Conservation (phyloP, 2,797 vertebrate genomes). For the Karalla daura region DNA sequence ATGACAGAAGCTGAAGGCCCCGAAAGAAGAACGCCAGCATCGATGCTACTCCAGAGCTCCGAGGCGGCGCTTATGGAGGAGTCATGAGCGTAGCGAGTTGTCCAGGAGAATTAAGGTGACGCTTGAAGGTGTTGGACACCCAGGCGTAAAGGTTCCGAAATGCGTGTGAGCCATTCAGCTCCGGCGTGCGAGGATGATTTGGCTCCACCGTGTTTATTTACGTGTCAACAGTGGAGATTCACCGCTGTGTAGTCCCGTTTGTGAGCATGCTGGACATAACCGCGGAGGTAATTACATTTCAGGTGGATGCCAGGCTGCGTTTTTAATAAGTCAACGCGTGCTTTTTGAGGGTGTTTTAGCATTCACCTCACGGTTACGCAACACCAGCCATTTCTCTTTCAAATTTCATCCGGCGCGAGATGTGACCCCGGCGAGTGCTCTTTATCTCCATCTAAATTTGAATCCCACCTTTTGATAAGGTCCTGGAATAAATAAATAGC, state of each 20-base stretch:
- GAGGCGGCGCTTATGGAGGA: constrained; percentile 18
- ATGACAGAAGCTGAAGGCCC: constrained; percentile 40
- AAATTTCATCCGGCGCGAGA: constrained; percentile 40
- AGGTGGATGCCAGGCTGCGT: constrained; percentile 51
- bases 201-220: constrained; percentile 28
- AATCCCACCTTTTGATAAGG: constrained; percentile 59
- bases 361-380: constrained; percentile 20
- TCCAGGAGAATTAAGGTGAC: constrained; percentile 25
- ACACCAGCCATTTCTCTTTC: constrained; percentile 48
- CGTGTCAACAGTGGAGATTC: constrained; percentile 37
- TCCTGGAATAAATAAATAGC: constrained; percentile 66
- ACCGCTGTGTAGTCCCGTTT: constrained; percentile 20
- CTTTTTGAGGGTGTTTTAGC: not conserved
- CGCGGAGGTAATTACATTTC: constrained; percentile 58
- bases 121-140: constrained; percentile 32
- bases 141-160: constrained; percentile 30
- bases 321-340: constrained; percentile 64
- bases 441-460: constrained; percentile 54
- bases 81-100: constrained; percentile 29
- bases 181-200: constrained; percentile 21
- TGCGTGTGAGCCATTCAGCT: constrained; percentile 23
- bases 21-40: constrained; percentile 16
- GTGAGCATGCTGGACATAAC: constrained; percentile 45
- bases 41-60: constrained; percentile 47
- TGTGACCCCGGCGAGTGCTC: constrained; percentile 22